Conservation (phyloP, 2,113 vertebrate species). For the Ageneiosus marmoratus region DNA sequence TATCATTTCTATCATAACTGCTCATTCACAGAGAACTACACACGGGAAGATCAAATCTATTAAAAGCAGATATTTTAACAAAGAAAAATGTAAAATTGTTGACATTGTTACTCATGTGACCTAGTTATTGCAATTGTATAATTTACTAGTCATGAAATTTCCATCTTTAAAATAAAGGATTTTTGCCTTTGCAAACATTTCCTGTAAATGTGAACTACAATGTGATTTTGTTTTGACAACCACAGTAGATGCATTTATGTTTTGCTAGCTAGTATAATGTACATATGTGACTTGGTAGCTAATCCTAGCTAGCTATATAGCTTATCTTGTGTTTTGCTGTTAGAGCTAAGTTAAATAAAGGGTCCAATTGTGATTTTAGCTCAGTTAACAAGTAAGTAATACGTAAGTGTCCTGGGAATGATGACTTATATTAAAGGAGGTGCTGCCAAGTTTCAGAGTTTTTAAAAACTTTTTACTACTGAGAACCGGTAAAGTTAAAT, state of each 20-base stretch:
- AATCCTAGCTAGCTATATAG: background rate
- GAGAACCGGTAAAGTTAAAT: background rate
- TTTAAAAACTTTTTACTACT: background rate
- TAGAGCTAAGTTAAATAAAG: background rate
- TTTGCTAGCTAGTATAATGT: background rate
- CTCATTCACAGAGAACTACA: no score
- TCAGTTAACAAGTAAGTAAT: background rate
- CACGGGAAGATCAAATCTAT: no score
- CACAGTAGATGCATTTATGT: background rate
- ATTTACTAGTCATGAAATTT: no score
- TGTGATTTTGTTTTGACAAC: background rate
- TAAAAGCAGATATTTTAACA: no score
- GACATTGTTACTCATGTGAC: no score
- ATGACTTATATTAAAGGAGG: background rate
- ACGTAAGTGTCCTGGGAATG: background rate
- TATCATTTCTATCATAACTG: no score
- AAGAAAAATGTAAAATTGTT: no score
- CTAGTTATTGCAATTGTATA: background rate
- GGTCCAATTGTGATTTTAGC: background rate
- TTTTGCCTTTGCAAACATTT: background rate
- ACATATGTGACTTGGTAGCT: background rate
- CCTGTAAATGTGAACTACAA: background rate
- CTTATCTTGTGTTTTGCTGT: background rate
- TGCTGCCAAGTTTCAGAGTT: background rate
- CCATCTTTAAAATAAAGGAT: background rate